phyloP scores from a whole-genome alignment of 2,888 invertebrate genomes.

The Amblyteles armatorius region DNA sequence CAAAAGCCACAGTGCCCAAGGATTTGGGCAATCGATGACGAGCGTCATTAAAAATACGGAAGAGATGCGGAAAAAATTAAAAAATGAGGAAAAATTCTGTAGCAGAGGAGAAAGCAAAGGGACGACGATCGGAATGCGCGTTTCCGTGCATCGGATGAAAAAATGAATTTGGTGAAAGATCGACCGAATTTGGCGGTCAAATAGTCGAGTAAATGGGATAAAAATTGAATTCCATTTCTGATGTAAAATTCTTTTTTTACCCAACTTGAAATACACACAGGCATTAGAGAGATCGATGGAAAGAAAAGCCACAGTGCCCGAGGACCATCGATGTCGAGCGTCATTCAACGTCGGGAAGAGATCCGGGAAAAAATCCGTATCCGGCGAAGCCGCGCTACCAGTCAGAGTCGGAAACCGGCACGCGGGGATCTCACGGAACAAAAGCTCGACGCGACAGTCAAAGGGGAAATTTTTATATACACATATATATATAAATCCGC shows the following conservation, averaged over 20 bases:
- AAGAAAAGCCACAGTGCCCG: neutral
- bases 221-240: neutral
- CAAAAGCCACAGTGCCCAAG: neutral
- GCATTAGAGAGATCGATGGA: neutral
- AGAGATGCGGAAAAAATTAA: slow-evolving; percentile 18
- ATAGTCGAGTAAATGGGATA: neutral
- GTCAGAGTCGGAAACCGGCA: neutral
- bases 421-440: slow-evolving; percentile 14
- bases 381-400: slow-evolving; percentile 17
- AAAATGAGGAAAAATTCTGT: neutral
- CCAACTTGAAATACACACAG: neutral
- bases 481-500: neutral
- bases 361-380: slow-evolving; percentile 24
- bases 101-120: too few relatives aligned
- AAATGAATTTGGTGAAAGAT: too few relatives aligned
- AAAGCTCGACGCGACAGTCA: slow-evolving; percentile 19
- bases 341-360: slow-evolving; percentile 27
- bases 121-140: too few relatives aligned
- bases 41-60: slow-evolving; percentile 12
- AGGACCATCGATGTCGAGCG: neutral
- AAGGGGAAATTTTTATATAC: slow-evolving; percentile 32
- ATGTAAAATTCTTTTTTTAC: neutral
- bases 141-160: too few relatives aligned
- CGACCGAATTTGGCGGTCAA: neutral
- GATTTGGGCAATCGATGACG: neutral